A percentile compares a stretch with the other conserved stretches of the same genome.
phyloP scores from a whole-genome alignment of 2,888 invertebrate genomes.

The Sylvicola cinctus region DNA sequence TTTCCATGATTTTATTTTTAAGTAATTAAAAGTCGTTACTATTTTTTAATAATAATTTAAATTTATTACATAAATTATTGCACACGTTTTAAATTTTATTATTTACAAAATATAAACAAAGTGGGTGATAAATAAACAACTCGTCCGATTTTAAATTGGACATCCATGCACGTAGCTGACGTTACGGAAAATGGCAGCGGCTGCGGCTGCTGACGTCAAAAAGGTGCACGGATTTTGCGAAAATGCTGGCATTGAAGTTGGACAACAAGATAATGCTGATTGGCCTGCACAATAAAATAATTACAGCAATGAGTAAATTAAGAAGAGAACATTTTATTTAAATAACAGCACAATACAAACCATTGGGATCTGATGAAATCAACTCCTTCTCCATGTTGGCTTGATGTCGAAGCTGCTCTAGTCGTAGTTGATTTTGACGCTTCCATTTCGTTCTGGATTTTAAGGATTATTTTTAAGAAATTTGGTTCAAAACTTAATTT shows the following conservation, averaged over 20 bases:
- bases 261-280: conserved; percentile 18
- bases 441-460: conserved; percentile 75
- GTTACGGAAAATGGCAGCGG: conserved; percentile 48
- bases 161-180: conserved; percentile 54
- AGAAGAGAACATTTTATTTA: background rate
- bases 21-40: too few species aligned
- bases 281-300: conserved; percentile 7
- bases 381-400: conserved; percentile 54
- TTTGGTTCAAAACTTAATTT: conserved; percentile 1
- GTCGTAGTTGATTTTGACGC: conserved; percentile 65
- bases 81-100: too few species aligned
- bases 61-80: too few species aligned
- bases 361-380: conserved; percentile 15
- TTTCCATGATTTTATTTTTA: too few species aligned
- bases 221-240: conserved; percentile 34
- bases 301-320: background rate
- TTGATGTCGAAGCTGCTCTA: conserved; percentile 71
- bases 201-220: conserved; percentile 35
- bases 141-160: conserved; percentile 45
- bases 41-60: too few species aligned
- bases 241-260: conserved; percentile 20
- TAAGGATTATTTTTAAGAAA: too few species aligned
- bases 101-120: too few species aligned
- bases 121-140: too few species aligned
- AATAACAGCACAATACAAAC: background rate